Percentiles rank a stretch among this genome's conserved stretches.
These are phyloP conservation scores for Anguilla pacifica DNA, from an alignment of 2,797 vertebrate species.

Conservation along the genomic window DNA sequence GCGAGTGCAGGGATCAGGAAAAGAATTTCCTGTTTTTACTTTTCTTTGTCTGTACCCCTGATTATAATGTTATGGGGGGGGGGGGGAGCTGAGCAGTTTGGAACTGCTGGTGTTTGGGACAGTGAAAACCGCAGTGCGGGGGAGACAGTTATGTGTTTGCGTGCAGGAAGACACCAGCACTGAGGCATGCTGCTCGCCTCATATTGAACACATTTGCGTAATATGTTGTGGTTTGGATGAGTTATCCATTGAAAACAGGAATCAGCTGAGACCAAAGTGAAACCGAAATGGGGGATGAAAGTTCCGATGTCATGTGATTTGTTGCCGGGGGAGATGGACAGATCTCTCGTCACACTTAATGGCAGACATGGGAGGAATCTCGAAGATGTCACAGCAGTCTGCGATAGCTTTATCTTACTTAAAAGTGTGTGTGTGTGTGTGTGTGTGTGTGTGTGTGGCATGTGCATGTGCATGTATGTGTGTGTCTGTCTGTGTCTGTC, in stretches of 20 bases:
- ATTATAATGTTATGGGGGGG: background rate
- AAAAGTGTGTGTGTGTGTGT: background rate
- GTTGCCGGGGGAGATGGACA: slow-evolving; percentile 40
- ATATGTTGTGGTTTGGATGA: slow-evolving; percentile 25
- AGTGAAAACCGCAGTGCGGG: background rate
- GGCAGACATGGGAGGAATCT: slow-evolving; percentile 25
- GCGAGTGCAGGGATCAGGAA: background rate
- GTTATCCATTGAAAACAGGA: slow-evolving; percentile 4
- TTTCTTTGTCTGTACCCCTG: background rate
- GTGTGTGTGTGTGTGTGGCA: background rate
- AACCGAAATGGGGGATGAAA: background rate
- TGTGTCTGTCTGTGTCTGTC: background rate
- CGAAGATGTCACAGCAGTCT: slow-evolving; percentile 43
- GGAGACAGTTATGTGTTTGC: background rate
- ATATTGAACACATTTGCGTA: slow-evolving; percentile 19
- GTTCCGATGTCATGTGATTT: background rate
- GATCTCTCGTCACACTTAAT: slow-evolving; percentile 36
- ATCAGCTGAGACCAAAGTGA: background rate
- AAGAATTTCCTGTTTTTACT: background rate
- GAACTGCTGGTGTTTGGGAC: background rate
- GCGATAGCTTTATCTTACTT: slow-evolving; percentile 23
- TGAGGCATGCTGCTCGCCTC: background rate
- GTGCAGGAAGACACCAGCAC: background rate
- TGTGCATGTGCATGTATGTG: too few species aligned
- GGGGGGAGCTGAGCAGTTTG: background rate